Conservation (phyloP, 2,888 invertebrate genomes). For the Sarcophaga variegata region DNA sequence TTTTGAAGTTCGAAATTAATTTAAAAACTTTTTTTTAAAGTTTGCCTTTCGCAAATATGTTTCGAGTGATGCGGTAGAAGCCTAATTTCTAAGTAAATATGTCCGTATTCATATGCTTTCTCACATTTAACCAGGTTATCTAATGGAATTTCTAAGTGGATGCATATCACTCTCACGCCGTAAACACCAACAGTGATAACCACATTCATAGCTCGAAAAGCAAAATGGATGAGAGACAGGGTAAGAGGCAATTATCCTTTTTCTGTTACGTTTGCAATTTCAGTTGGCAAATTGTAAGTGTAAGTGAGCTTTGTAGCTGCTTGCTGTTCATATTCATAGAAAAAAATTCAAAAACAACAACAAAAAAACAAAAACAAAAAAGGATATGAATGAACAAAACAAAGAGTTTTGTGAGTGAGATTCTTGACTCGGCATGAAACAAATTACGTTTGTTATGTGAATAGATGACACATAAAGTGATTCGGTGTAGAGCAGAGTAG, state of each 20-base stretch:
- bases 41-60: too few relatives aligned
- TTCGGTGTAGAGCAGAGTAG: background rate
- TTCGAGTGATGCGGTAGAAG: too few relatives aligned
- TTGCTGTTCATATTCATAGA: conserved; percentile 9
- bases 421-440: conserved; percentile 33
- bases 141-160: conserved; percentile 40
- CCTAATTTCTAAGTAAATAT: background rate
- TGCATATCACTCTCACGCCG: conserved; percentile 18
- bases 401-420: conserved; percentile 39
- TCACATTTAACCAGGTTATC: conserved; percentile 18
- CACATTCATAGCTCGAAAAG: too few relatives aligned
- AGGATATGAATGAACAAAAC: conserved; percentile 10
- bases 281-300: conserved; percentile 51
- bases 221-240: too few relatives aligned
- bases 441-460: conserved; percentile 32
- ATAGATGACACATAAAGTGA: conserved; percentile 7
- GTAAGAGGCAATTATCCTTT: conserved; percentile 13
- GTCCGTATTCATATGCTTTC: background rate
- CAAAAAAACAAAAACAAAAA: background rate
- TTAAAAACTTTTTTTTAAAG: too few relatives aligned
- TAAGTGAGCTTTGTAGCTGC: conserved; percentile 39
- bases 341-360: too few relatives aligned
- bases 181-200: conserved; percentile 3
- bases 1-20: too few relatives aligned
- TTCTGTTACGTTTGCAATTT: conserved; percentile 17